phyloP scores from a whole-genome alignment of 2,888 invertebrate genomes.

The Vesta saturnalis region DNA sequence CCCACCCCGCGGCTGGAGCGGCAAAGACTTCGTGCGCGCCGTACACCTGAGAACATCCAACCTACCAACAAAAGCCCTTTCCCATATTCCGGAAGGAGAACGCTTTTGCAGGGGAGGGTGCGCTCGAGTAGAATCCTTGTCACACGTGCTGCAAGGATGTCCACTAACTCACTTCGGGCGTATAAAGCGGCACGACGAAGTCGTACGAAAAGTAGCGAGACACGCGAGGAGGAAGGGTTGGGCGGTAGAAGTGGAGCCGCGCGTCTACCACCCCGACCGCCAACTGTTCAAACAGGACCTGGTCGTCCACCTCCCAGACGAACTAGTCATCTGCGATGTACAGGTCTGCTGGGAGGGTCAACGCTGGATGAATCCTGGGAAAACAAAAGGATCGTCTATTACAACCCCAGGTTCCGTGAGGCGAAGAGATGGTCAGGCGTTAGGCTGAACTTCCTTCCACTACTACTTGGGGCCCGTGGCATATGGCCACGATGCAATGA shows the following conservation, averaged over 20 bases:
- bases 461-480: not conserved
- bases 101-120: slow-evolving; percentile 30
- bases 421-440: not conserved
- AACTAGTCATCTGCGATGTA: too few relatives aligned
- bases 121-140: slow-evolving; percentile 25
- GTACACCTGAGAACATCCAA: slow-evolving; percentile 24
- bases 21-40: slow-evolving; percentile 30
- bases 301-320: slow-evolving; percentile 23
- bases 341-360: slow-evolving; percentile 40
- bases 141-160: slow-evolving; percentile 39
- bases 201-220: slow-evolving; percentile 38
- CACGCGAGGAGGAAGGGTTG: too few relatives aligned
- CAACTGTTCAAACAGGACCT: slow-evolving; percentile 45
- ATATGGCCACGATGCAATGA: too few relatives aligned
- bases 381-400: slow-evolving; percentile 20
- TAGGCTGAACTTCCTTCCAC: not conserved
- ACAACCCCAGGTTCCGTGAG: slow-evolving; percentile 20
- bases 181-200: slow-evolving; percentile 38
- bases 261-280: slow-evolving; percentile 39
- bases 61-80: slow-evolving; percentile 29
- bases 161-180: slow-evolving; percentile 28
- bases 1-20: slow-evolving; percentile 33
- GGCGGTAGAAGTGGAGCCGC: too few relatives aligned
- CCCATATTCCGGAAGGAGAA: slow-evolving; percentile 19
- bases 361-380: slow-evolving; percentile 25